Conservation (phyloP, 1,140 invertebrate genomes). For the Calycopis cecrops region DNA sequence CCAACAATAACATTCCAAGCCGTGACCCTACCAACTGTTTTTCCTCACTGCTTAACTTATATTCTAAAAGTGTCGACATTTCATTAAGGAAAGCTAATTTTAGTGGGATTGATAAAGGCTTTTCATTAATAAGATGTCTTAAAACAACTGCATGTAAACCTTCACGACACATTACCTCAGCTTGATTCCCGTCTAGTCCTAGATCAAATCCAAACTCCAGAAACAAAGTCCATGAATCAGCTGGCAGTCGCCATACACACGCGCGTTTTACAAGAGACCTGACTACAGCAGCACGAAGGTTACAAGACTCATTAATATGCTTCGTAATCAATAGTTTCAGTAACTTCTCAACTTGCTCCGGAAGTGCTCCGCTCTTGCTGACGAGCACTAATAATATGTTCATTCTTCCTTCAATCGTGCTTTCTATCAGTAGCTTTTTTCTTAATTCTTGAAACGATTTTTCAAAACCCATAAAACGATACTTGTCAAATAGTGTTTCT, state of each 20-base stretch:
- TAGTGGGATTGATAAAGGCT: constrained; percentile 17
- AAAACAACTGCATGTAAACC: no score
- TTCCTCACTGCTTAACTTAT: constrained; percentile 34
- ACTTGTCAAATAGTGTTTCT: constrained; percentile 42
- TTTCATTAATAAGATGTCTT: constrained; percentile 27
- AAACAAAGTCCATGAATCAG: constrained; percentile 34
- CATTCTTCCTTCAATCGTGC: no score
- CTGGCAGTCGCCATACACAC: constrained; percentile 39
- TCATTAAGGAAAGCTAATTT: constrained; percentile 30
- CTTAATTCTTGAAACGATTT: constrained; percentile 41
- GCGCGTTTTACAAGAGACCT: constrained; percentile 49
- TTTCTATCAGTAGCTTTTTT: no score
- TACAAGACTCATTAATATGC: constrained; percentile 42
- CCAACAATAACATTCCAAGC: constrained; percentile 30
- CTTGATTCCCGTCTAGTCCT: constrained; percentile 39
- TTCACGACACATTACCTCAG: constrained; percentile 33
- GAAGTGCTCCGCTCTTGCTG: no score
- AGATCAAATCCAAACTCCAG: constrained; percentile 37
- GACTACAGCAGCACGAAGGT: constrained; percentile 40
- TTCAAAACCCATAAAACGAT: constrained; percentile 43
- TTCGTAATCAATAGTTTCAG: constrained; percentile 32
- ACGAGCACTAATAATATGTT: no score
- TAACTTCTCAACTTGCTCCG: no score
- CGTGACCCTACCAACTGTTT: constrained; percentile 24
- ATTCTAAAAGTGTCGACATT: constrained; percentile 40